These are phyloP conservation scores for Poecilia wingei DNA, from an alignment of 2,797 vertebrate genomes.

Conservation along the genomic window DNA sequence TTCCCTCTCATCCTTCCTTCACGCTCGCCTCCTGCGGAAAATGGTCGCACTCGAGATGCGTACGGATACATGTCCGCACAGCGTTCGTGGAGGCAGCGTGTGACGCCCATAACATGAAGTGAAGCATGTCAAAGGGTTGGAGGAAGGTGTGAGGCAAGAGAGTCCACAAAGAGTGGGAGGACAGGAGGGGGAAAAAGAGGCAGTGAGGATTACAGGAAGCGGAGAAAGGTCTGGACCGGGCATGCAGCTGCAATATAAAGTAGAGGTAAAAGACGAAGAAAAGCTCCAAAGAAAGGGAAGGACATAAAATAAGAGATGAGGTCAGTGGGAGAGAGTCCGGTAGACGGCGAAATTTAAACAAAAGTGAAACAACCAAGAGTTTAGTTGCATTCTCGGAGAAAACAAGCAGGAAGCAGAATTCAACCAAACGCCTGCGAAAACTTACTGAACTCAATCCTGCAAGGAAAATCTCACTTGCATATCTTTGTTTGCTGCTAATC, in stretches of 20 bases:
- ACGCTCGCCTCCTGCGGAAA: conserved; percentile 65
- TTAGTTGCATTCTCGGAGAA: neutral
- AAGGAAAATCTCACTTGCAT: conserved; percentile 27
- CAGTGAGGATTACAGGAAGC: conserved; percentile 39
- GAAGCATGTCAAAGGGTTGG: conserved; percentile 78
- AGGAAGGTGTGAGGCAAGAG: conserved; percentile 73
- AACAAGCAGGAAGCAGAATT: neutral
- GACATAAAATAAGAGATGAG: conserved; percentile 8
- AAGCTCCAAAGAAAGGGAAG: conserved; percentile 26
- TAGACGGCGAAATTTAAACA: neutral
- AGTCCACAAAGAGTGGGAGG: conserved; percentile 60
- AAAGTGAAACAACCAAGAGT: neutral
- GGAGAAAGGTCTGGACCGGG: conserved; percentile 16
- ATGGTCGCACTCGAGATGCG: conserved; percentile 32
- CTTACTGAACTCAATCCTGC: neutral
- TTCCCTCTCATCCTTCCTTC: conserved; percentile 66
- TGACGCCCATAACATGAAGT: conserved; percentile 79
- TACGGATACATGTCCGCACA: conserved; percentile 10
- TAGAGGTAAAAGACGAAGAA: conserved; percentile 14
- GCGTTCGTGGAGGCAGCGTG: conserved; percentile 59
- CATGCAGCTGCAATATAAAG: conserved; percentile 21
- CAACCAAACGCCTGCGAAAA: neutral
- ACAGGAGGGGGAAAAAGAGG: conserved; percentile 48
- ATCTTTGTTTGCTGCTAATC: conserved; percentile 57
- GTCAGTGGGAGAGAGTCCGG: neutral